Evolutionary conservation across 1,140 invertebrate genomes (phyloP), one percentile per base, ranked within the genome.

Genomic region (Drosophila parabipectinata): DNA sequence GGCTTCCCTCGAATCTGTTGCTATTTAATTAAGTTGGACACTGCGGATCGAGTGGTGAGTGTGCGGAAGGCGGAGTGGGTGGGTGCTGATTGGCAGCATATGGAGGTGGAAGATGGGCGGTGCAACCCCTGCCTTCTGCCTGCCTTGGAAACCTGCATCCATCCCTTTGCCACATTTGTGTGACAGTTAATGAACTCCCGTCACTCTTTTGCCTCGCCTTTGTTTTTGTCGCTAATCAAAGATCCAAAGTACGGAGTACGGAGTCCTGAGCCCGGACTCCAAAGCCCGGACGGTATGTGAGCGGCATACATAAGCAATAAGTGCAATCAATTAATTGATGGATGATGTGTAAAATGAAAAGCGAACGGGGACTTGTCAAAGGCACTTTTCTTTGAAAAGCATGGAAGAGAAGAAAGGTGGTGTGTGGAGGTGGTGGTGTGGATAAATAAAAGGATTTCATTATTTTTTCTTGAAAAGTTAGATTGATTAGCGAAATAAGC

Each of bases 141-240:
- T 6, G 5, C 26, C 26, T 28, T 10, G n/a, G 10, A 32, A 44
- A 28, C 24, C 24, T 39, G 53, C 72, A 69, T 57, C 53, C 63
- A 39, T 45, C 15, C 61, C 24, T 32, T 53, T 69, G 66, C 45
- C 69, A 67, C 60, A 63, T 67, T 66, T 87, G 57, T 67, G 63
- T 87, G 83, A 87, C 83, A 87, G 83, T 79, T 87, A 88, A 87
- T 87, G 82, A 87, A 88, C 74, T 72, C 66, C 61, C 68, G 78
- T 60, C 72, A 75, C 47, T 56, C 72, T 24, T 73, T 58, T 15
- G 54, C 28, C 30, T 52, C 14, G n/a, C 76, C 48, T 73, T 77
- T 85, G 77, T 83, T 79, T 62, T 62, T 21, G 15, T 21, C 63
- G 71, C 82, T 75, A 85, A 85, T 85, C 82, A 85, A 72, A 75